Evolutionary conservation across 2,113 vertebrate species (phyloP), one percentile per base, ranked within the genome.

Genomic region (Lipophrys pholis): DNA sequence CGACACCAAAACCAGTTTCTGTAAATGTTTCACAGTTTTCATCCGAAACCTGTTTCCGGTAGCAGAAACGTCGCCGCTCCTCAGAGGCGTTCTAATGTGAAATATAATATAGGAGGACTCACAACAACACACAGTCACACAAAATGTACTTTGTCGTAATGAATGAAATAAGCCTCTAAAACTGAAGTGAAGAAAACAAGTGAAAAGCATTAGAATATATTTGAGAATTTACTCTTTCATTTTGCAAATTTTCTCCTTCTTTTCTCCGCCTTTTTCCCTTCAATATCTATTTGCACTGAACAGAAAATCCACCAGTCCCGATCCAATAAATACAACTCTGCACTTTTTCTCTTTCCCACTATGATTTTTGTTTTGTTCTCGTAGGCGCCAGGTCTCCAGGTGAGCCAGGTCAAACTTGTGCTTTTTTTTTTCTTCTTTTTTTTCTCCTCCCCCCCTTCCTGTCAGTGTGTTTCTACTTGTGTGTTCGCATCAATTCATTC

Each of bases 381-480:
- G 1, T 56, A 91, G 91, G 89, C 30, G 83, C 91, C 10, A 87
- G 90, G 87, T 92, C 91, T 87, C 91, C 91, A 92, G 91, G 91
- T 92, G 91, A 92, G 91, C 86, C 74, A 68, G 83, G 79, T 91
- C 75, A 83, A 79, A 74, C 71, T 75, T 80, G 57, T 64, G 48
- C 4, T 43, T 66, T 9, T 45, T 63, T 64, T 70, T 30, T 30
- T 30, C n/a, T n/a, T n/a, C n/a, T 30, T 30, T 30, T 30, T 30
- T 30, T 30, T 30, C 4, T 30, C 2, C 4, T 30, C 21, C 21
- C 4, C 21, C 21, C 21, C 21, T 30, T 30, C 21, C 58, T 66
- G 36, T 73, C 15, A 40, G 11, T 40, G 21, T n/a, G 12, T 35
- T 61, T 64, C 15, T 14, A 56, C 41, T 9, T 81, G 59, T 55